Conservation (phyloP, 2,113 vertebrate species). For the Pseudorectes ferrugineus region DNA sequence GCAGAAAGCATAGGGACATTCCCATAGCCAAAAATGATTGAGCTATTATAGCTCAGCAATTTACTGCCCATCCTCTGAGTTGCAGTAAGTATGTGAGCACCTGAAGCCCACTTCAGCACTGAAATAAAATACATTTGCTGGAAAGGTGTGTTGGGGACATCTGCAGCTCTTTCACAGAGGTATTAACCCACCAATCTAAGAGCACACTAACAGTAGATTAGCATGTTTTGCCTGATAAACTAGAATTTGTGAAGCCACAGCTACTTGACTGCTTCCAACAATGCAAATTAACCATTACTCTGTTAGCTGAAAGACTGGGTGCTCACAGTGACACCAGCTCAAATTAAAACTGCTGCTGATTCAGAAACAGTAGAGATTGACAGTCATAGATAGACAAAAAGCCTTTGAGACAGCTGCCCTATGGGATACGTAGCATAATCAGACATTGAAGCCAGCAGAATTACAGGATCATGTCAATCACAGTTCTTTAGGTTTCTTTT, state of each 20-base stretch:
- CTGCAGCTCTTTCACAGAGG: not conserved
- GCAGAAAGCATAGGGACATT: not conserved
- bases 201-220: not conserved
- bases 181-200: not conserved
- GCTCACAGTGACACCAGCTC: not conserved
- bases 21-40: not conserved
- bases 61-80: not conserved
- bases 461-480: not conserved
- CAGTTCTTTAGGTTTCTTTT: not conserved
- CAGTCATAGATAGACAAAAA: not conserved
- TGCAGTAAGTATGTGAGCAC: not conserved
- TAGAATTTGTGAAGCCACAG: not conserved
- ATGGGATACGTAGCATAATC: not conserved
- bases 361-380: not conserved
- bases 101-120: not conserved
- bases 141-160: not conserved
- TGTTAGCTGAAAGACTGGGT: not conserved
- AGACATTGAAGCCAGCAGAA: not conserved
- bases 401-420: not conserved
- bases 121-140: conserved; percentile 25
- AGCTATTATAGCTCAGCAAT: conserved; percentile 7
- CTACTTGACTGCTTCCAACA: not conserved
- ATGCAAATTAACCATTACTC: not conserved
- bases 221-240: not conserved
- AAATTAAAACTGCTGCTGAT: not conserved